phyloP scores from a whole-genome alignment of 2,113 vertebrate species.

The Steatornis caripensis region DNA sequence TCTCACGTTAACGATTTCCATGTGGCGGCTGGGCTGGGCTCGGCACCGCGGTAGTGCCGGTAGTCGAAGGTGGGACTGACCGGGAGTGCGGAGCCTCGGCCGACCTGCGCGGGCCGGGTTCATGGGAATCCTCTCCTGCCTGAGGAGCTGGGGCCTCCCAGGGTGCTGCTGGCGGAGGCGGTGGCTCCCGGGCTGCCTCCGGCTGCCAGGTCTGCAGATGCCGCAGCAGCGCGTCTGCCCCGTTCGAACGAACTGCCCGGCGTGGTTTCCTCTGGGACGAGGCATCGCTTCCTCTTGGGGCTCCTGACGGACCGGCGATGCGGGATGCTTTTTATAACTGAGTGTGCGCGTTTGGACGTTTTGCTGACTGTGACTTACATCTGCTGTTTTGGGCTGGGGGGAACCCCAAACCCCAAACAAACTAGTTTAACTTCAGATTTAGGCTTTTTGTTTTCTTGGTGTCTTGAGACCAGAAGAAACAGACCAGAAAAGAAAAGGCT shows the following conservation, averaged over 20 bases:
- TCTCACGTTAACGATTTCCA: neutral
- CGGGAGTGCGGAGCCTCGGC: too few relatives aligned
- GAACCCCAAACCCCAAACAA: too few relatives aligned
- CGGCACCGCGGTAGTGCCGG: accelerated
- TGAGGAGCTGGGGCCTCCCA: neutral
- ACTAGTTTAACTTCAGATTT: neutral
- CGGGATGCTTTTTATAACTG: neutral
- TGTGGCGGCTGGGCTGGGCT: neutral
- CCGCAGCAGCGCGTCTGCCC: too few relatives aligned
- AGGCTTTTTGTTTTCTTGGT: neutral
- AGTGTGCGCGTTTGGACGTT: neutral
- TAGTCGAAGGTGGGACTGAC: neutral
- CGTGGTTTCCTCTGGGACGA: neutral
- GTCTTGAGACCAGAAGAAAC: neutral
- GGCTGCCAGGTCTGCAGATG: accelerated
- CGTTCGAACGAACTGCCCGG: neutral
- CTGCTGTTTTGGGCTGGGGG: neutral
- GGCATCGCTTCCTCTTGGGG: too few relatives aligned
- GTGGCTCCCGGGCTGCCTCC: neutral
- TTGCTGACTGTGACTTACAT: neutral
- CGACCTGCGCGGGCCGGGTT: neutral
- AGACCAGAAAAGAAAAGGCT: neutral
- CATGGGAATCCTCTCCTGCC: neutral
- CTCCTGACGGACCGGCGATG: neutral
- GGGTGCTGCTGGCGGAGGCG: neutral